Evolutionary conservation across 2,113 vertebrate genomes (phyloP).

Genomic region (Mungos mungo): DNA sequence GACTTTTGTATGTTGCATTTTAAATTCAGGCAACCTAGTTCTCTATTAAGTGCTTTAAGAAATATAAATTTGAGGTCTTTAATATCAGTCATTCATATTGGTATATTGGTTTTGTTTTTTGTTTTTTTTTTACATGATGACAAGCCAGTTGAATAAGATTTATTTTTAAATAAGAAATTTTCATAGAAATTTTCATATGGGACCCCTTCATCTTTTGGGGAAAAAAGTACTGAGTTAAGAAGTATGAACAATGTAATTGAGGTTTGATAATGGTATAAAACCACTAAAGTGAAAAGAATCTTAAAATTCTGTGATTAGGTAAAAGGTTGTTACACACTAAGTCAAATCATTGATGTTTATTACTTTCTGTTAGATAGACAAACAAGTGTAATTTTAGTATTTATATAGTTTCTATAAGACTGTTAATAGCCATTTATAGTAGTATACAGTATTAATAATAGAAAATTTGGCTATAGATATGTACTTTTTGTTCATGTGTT

Average conservation of each 20-base stretch:
- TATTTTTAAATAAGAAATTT: background rate
- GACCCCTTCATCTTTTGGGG: background rate
- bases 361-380: background rate
- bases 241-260: background rate
- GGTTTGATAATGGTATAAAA: background rate
- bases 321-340: background rate
- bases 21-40: background rate
- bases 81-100: background rate
- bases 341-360: background rate
- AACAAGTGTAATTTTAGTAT: background rate
- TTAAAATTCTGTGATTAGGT: background rate
- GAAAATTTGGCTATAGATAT: background rate
- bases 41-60: background rate
- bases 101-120: background rate
- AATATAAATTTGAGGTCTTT: conserved; percentile 26
- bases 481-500: background rate
- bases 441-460: background rate
- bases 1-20: background rate
- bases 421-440: background rate
- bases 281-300: background rate
- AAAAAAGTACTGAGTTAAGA: conserved; percentile 5
- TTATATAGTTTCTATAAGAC: background rate
- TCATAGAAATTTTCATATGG: background rate
- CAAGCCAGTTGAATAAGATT: background rate
- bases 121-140: background rate